Percentiles rank a stretch among this genome's conserved stretches.
These are phyloP conservation scores for Eubasilissa splendida DNA, from an alignment of 2,888 invertebrate species.

Conservation along the genomic window DNA sequence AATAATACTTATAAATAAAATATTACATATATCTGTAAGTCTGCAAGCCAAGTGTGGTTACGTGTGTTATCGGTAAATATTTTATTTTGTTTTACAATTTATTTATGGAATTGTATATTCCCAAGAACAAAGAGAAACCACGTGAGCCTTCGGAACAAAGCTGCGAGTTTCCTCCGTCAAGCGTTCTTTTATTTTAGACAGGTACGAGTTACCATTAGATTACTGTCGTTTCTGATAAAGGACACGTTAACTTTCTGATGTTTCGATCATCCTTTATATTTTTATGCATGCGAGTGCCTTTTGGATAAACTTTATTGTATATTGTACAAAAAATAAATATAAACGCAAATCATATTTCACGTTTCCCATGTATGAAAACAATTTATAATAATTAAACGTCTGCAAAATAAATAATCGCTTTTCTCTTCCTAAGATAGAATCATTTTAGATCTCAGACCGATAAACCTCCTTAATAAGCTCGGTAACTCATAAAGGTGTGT, in stretches of 20 bases:
- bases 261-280: slow-evolving; percentile 48
- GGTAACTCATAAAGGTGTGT: background rate
- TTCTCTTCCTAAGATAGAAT: no score
- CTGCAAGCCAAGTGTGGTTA: no score
- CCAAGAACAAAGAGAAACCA: background rate
- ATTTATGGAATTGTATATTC: background rate
- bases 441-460: no score
- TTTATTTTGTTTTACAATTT: background rate
- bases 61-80: no score
- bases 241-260: slow-evolving; percentile 54
- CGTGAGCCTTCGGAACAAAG: background rate
- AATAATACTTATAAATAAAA: no score
- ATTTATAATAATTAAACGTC: no score
- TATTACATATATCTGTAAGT: no score
- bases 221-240: slow-evolving; percentile 54
- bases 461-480: background rate
- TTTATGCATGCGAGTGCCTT: slow-evolving; percentile 18
- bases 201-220: slow-evolving; percentile 48
- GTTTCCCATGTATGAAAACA: no score
- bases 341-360: no score
- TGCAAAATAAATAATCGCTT: no score
- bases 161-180: background rate
- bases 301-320: background rate
- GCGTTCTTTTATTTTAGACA: background rate
- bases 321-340: background rate